Percentiles rank a stretch among this genome's conserved stretches.
Conservation (phyloP, 1,140 invertebrate genomes). For the Coptotermes formosanus region DNA sequence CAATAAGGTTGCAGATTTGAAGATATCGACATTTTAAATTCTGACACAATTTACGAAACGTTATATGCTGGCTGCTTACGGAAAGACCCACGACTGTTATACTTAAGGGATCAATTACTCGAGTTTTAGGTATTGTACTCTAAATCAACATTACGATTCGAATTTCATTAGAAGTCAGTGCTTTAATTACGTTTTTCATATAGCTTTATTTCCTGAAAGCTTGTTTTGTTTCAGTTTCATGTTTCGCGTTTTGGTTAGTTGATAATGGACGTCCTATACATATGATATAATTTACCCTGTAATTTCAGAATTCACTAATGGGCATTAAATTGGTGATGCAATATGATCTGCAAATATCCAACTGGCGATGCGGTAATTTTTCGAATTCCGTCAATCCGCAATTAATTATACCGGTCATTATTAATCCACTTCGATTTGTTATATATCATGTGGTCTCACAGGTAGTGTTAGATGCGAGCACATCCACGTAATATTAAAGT, state of each 20-base stretch:
- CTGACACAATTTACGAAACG: no score
- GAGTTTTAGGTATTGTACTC: no score
- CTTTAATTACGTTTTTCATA: neutral
- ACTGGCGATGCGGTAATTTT: neutral
- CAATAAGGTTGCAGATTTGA: no score
- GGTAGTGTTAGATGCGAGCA: neutral
- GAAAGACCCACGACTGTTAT: no score
- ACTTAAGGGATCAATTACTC: no score
- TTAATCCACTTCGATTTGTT: neutral
- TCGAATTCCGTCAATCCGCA: neutral
- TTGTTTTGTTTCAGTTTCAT: neutral
- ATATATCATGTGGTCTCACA: neutral
- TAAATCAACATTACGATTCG: no score
- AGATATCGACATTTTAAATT: no score
- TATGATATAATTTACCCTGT: neutral
- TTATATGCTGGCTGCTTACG: no score
- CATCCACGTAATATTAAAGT: neutral
- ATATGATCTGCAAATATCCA: neutral
- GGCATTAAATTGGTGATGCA: slow-evolving; percentile 4
- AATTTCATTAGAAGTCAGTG: neutral
- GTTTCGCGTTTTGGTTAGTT: slow-evolving; percentile 4
- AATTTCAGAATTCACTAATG: neutral
- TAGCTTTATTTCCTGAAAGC: neutral
- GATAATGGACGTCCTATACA: neutral
- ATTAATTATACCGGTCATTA: neutral